Conservation (phyloP, 2,888 invertebrate species). For the Drosophila maculinotata region DNA sequence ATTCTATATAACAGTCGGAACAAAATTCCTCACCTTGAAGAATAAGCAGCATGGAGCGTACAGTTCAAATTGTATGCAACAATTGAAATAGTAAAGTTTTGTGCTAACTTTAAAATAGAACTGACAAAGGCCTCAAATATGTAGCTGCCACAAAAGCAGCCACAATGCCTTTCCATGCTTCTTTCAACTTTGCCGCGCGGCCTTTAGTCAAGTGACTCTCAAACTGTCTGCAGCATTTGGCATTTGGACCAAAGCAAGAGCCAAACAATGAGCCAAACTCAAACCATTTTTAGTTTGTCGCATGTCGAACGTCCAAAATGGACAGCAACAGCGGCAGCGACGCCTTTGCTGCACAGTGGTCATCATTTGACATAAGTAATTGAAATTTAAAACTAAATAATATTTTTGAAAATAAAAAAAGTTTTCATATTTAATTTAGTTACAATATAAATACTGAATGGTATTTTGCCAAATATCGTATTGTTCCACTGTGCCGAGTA, state of each 20-base stretch:
- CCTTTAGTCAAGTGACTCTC: conserved; percentile 63
- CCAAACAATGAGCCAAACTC: conserved; percentile 38
- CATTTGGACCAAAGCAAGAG: conserved; percentile 58
- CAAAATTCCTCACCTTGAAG: no score
- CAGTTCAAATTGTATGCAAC: not conserved
- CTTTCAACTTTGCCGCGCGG: conserved; percentile 66
- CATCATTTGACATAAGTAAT: not conserved
- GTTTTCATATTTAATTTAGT: no score
- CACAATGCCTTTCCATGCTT: conserved; percentile 33
- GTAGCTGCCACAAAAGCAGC: conserved; percentile 3
- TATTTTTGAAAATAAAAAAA: not conserved
- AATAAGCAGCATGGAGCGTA: no score
- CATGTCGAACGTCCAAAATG: conserved; percentile 38
- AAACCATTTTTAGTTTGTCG: conserved; percentile 45
- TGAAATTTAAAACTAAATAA: no score
- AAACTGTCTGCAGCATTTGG: conserved; percentile 69
- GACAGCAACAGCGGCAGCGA: conserved; percentile 19
- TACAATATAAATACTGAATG: not conserved
- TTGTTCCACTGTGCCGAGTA: conserved; percentile 48
- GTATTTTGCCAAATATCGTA: not conserved
- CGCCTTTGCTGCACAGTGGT: conserved; percentile 49
- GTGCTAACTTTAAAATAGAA: conserved; percentile 1
- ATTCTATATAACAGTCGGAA: not conserved
- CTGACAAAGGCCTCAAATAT: conserved; percentile 6
- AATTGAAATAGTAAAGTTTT: not conserved